Conservation (phyloP, 1,140 invertebrate genomes). For the Zaprionus gabonicus region DNA sequence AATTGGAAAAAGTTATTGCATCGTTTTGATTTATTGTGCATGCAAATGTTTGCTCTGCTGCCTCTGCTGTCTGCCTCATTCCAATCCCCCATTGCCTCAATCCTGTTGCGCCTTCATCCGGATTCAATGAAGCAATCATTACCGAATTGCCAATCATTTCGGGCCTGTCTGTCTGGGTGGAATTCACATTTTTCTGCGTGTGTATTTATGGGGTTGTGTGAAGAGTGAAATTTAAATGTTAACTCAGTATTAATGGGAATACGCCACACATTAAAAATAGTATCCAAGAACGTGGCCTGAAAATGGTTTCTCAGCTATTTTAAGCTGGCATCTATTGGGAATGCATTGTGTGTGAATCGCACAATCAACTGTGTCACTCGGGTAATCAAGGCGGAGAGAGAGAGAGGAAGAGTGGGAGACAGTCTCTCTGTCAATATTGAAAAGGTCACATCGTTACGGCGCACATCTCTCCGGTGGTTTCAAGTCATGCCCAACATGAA, state of each 20-base stretch:
- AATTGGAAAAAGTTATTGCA: conserved; percentile 50
- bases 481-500: conserved; percentile 12
- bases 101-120: conserved; percentile 39
- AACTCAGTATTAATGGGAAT: background rate
- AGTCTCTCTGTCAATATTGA: background rate
- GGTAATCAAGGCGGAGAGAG: no score
- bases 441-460: conserved; percentile 5
- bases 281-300: background rate
- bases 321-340: background rate
- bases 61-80: background rate
- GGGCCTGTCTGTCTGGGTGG: conserved; percentile 20
- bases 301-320: background rate
- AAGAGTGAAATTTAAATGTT: conserved; percentile 15
- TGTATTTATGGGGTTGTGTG: background rate
- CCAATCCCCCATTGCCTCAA: background rate
- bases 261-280: background rate
- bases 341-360: background rate
- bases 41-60: conserved; percentile 44
- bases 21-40: conserved; percentile 55
- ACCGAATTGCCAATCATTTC: conserved; percentile 52
- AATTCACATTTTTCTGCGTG: background rate
- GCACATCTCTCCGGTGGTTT: background rate
- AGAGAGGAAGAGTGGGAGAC: background rate
- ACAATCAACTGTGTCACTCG: background rate
- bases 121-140: conserved; percentile 45